These are phyloP conservation scores for Tetranychus truncatus DNA, from an alignment of 2,888 invertebrate species.

Conservation along the genomic window DNA sequence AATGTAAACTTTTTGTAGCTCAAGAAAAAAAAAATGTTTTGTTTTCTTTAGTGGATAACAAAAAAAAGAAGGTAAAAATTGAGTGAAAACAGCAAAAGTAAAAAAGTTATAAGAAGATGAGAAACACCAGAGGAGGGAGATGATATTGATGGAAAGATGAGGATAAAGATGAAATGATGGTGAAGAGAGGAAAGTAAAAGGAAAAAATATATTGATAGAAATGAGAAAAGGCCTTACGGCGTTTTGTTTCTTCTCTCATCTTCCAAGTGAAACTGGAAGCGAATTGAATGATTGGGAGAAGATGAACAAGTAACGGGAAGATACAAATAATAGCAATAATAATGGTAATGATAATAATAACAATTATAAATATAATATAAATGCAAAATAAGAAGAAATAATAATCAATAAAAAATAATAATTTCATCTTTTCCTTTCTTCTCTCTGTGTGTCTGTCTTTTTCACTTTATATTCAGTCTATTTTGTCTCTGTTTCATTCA, in stretches of 20 bases:
- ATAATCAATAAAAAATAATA: neutral
- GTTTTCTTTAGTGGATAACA: neutral
- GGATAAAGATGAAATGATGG: slow-evolving; percentile 2
- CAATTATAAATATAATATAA: neutral
- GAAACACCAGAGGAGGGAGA: neutral
- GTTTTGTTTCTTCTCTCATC: neutral
- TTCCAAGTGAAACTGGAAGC: neutral
- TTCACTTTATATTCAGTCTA: too few species aligned
- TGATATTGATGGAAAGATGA: neutral
- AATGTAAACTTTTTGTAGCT: neutral
- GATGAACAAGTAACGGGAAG: neutral
- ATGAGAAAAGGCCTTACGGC: neutral
- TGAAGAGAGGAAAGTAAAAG: neutral
- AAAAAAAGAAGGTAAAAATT: neutral
- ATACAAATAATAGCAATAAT: neutral
- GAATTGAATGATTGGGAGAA: slow-evolving; percentile 10
- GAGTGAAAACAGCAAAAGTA: neutral
- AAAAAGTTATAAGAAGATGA: neutral
- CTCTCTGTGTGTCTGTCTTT: too few species aligned
- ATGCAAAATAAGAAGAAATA: neutral
- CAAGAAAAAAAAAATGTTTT: neutral
- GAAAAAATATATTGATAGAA: neutral
- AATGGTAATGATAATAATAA: neutral
- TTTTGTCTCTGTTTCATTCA: neutral
- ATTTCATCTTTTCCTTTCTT: neutral